Base-by-base conservation (phyloP, 2,113 vertebrate genomes). In the Scomber scombrus region DNA sequence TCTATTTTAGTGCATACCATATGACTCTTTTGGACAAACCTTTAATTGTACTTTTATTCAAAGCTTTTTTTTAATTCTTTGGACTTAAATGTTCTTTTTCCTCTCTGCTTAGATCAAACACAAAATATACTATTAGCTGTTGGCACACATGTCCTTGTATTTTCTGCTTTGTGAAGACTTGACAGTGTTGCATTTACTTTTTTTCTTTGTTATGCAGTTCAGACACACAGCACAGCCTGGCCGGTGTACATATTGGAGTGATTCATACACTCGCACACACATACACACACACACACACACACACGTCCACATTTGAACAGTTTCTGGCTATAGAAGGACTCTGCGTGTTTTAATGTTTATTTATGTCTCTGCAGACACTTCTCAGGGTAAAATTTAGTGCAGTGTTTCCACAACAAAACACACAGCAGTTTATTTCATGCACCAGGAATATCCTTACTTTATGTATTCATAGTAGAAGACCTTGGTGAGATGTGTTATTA, bases 311-410 rank as follows among this genome's bases (percentile, higher is more conserved):
- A 50, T 54, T 68, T 51, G n/a, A 45, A 14, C 11, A 11, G 12
- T 45, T 47, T 52, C 19, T 49, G 50, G 61, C 66, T 60, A 47
- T 11, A 15, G 56, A 61, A 5, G 34, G 21, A 54, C 26, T 40
- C 40, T 11, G 18, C 49, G 18, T 55, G 49, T 50, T 14, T 34
- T 31, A 18, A 61, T 79, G 57, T 58, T 71, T 71, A 78, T 63
- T 29, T 55, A 40, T 29, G 18, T 34, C 8, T 19, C 4, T 47
- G 50, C 52, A 61, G 31, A 52, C 31, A 43, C 11, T 19, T 50
- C 6, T 23, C 14, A 3, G 4, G 21, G 7, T 18, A 46, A 51
- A 15, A 55, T 66, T 11, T 19, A 43, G 11, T 45, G 9, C 12
- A 12, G 26, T 26, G 26, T 52, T 43, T 63, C 14, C 54, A 11